A percentile compares a stretch with the other conserved stretches of the same genome.
phyloP scores from a whole-genome alignment of 2,113 vertebrate species.

The Globicephala melas region DNA sequence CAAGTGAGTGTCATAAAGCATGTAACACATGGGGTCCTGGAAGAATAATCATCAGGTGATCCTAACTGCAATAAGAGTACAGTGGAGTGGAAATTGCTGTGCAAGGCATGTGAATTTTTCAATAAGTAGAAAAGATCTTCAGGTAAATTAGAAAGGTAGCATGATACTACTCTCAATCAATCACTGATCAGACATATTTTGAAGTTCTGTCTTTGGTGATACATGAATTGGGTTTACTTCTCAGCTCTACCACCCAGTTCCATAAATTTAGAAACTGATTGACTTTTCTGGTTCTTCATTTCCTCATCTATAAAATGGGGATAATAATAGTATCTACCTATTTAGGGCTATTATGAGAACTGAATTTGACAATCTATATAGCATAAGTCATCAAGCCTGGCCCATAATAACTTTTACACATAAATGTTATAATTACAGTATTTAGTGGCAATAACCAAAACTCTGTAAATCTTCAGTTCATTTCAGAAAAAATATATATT shows the following conservation, averaged over 20 bases:
- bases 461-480: background rate
- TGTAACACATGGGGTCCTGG: background rate
- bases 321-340: background rate
- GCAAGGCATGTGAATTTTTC: background rate
- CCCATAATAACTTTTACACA: background rate
- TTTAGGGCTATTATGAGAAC: background rate
- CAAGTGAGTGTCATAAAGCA: background rate
- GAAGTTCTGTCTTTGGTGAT: background rate
- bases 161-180: background rate
- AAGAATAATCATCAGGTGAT: background rate
- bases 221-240: background rate
- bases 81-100: background rate
- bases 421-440: background rate
- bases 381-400: background rate
- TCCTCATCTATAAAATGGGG: background rate
- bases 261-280: background rate
- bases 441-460: background rate
- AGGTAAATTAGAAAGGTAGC: background rate
- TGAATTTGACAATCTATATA: background rate
- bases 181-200: background rate
- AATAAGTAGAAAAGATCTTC: background rate
- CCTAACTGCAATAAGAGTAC: background rate
- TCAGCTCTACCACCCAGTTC: background rate
- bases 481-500: background rate
- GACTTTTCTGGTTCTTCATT: background rate